Evolutionary conservation across 2,888 invertebrate genomes (phyloP).

Genomic region (Apocheima hispidaria): DNA sequence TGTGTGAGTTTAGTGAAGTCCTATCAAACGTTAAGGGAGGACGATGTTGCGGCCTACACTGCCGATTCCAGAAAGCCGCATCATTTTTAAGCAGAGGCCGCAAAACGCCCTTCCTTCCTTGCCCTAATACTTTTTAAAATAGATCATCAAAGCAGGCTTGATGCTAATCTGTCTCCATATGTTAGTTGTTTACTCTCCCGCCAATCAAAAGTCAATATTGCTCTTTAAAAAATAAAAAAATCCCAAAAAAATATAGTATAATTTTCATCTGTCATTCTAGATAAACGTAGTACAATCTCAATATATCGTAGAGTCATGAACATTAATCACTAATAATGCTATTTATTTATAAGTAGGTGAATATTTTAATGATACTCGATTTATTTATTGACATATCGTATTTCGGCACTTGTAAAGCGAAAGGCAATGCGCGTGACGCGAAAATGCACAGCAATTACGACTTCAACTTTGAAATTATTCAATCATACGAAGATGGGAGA

Average conservation of each 20-base stretch:
- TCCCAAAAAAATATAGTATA: conserved; percentile 34
- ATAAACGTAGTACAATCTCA: conserved; percentile 37
- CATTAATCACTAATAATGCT: conserved; percentile 18
- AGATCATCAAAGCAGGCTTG: conserved; percentile 19
- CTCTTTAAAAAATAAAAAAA: conserved; percentile 26
- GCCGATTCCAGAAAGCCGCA: too few species aligned
- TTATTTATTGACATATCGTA: conserved; percentile 24
- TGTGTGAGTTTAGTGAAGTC: not conserved
- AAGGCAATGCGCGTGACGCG: not conserved
- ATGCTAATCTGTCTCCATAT: conserved; percentile 29
- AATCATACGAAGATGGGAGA: not conserved
- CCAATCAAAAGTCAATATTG: conserved; percentile 19
- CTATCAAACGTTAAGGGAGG: not conserved
- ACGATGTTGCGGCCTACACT: too few species aligned
- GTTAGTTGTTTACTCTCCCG: conserved; percentile 23
- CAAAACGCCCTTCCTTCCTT: too few species aligned
- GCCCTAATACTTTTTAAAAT: too few species aligned
- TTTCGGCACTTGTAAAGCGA: conserved; percentile 3
- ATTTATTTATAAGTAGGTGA: conserved; percentile 31
- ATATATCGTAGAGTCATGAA: conserved; percentile 37
- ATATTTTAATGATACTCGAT: conserved; percentile 18
- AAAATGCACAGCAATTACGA: not conserved
- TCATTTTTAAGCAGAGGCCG: too few species aligned
- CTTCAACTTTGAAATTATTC: too few species aligned
- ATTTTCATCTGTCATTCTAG: conserved; percentile 32